A percentile compares a stretch with the other conserved stretches of the same genome.
Evolutionary conservation across 1,140 invertebrate species (phyloP).

Genomic region (Aphaenogaster ashmeadi): DNA sequence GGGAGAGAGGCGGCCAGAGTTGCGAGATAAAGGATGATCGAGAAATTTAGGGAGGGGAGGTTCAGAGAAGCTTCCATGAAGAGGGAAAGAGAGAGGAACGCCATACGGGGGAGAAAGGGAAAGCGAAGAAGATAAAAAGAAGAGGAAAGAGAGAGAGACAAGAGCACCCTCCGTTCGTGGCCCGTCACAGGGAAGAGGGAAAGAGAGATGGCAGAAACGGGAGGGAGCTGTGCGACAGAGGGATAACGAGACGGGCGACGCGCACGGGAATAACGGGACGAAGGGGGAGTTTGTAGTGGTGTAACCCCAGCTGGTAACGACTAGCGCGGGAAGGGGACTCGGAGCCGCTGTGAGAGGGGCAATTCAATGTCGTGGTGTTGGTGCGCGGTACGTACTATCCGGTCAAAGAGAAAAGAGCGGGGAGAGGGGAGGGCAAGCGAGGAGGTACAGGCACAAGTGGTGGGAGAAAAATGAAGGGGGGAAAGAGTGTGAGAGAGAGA

Average conservation of each 20-base stretch:
- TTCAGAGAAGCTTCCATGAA: neutral
- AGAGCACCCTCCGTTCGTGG: neutral
- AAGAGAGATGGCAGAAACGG: conserved; percentile 41
- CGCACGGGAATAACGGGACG: conserved; percentile 39
- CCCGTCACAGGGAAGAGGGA: neutral
- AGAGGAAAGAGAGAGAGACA: conserved; percentile 5
- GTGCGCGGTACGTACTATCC: conserved; percentile 40
- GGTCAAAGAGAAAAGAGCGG: conserved; percentile 18
- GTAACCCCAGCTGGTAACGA: conserved; percentile 72
- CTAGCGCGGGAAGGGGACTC: conserved; percentile 50
- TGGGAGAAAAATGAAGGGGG: conserved; percentile 44
- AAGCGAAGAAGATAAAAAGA: conserved; percentile 11
- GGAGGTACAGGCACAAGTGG: conserved; percentile 15
- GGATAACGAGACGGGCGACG: conserved; percentile 49
- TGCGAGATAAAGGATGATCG: conserved; percentile 54
- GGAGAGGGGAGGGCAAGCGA: conserved; percentile 17
- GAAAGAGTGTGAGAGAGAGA: no score
- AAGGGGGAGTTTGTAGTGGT: conserved; percentile 56
- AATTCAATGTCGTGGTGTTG: conserved; percentile 25
- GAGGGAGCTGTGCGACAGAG: conserved; percentile 28
- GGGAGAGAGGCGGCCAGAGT: neutral
- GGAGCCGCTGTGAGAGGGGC: conserved; percentile 44
- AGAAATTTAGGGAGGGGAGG: neutral
- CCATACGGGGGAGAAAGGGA: neutral
- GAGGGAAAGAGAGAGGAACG: conserved; percentile 7